Evolutionary conservation across 1,140 invertebrate species (phyloP).

Genomic region (Frieseomelitta varia): DNA sequence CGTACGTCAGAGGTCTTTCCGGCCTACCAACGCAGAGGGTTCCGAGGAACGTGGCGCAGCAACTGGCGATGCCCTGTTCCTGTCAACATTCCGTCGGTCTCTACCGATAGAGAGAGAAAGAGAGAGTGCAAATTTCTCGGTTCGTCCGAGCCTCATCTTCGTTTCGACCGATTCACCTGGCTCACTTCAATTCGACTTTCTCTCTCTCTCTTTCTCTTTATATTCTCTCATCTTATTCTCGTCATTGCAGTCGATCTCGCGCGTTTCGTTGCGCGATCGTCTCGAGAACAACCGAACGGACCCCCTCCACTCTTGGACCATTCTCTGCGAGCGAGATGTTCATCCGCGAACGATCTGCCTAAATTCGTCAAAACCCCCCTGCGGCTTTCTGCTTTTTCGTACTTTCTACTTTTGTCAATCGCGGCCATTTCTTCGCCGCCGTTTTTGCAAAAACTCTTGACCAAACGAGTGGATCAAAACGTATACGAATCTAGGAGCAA

Average conservation of each 20-base stretch:
- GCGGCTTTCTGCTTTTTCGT: background rate
- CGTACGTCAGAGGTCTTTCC: constrained; percentile 89
- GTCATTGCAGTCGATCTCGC: background rate
- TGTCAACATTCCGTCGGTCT: constrained; percentile 67
- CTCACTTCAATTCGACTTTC: background rate
- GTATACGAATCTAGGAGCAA: background rate
- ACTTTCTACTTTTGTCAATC: background rate
- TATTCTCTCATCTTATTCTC: background rate
- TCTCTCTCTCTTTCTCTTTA: background rate
- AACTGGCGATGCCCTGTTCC: constrained; percentile 64
- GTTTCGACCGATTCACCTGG: background rate
- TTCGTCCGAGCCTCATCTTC: background rate
- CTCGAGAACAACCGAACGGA: background rate
- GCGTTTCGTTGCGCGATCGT: background rate
- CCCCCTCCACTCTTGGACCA: background rate
- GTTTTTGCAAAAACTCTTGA: background rate
- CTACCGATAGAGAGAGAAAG: constrained; percentile 58
- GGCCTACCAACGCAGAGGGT: constrained; percentile 90
- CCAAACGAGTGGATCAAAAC: constrained; percentile 24
- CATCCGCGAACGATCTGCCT: background rate
- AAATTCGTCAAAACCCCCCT: background rate
- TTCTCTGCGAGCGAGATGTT: background rate
- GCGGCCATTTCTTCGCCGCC: background rate
- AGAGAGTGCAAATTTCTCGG: background rate
- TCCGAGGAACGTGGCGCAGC: constrained; percentile 81